Base-by-base conservation (phyloP, 2,797 vertebrate genomes). In the Channa striata region DNA sequence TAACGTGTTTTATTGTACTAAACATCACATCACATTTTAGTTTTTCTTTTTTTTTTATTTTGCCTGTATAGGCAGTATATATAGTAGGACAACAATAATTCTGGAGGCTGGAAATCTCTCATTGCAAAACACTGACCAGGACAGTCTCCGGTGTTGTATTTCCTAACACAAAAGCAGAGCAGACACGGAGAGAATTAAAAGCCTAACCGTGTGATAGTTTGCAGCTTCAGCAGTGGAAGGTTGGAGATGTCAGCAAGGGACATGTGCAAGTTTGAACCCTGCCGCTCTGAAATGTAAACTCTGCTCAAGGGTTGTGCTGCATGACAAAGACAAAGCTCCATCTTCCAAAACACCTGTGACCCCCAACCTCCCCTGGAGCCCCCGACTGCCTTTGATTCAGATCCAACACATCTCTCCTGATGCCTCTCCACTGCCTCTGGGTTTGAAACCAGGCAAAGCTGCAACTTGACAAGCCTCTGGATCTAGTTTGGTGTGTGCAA, bases 261-360 rank as follows among this genome's bases (percentile, higher is more conserved):
- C 11, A 42, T 42, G 67, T 17, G 17, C 17, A 9, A 60, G 66
- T 60, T 74, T 78, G 56, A 83, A 84, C 60, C 65, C 21, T 46
- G 68, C 25, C 11, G 20, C 52, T 79, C 64, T 54, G 59, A 87
- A 79, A 83, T 70, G 44, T 70, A 82, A 81, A 73, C 68, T 42
- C 21, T 23, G 78, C 47, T 84, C 57, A 53, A 23, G 43, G 60
- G 50, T 81, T 77, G 53, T 61, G 57, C 65, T 33, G 17, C 20
- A 39, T 25, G 13, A 68, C 57, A 54, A 30, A 68, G 49, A 65
- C 39, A 78, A 19, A 72, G 37, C 34, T 48, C 9, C 61, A 13
- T 54, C 65, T 56, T 50, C 37, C 43, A 50, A 51, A 44, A 69
- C 72, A 79, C 62, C 63, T 64, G 67, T 71, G 74, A 82, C 79